Percentiles rank a stretch among this genome's conserved stretches.
phyloP scores from a whole-genome alignment of 2,797 vertebrate genomes.

The Apodemus agrarius region DNA sequence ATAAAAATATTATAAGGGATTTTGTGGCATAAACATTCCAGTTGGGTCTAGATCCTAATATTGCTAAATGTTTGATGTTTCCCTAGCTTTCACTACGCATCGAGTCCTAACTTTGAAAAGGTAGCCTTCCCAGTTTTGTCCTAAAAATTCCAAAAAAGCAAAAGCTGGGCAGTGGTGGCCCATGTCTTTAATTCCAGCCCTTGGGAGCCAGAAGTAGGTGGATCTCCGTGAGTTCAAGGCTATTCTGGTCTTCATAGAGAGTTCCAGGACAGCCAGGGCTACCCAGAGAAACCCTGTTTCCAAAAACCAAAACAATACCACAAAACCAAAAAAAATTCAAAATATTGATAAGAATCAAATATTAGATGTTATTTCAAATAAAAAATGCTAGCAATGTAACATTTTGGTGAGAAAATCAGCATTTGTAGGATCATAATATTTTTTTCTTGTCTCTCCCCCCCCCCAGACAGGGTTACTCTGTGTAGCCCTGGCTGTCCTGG shows the following conservation, averaged over 20 bases:
- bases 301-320: not conserved
- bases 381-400: conserved; percentile 38
- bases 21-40: conserved; percentile 42
- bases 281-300: not conserved
- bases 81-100: not conserved
- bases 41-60: conserved; percentile 58
- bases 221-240: not conserved
- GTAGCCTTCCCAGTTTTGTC: conserved; percentile 43
- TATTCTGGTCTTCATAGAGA: not conserved
- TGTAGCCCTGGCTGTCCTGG: no score
- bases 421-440: conserved; percentile 25
- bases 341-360: conserved; percentile 30
- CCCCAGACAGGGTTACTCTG: no score
- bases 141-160: conserved; percentile 5
- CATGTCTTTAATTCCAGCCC: not conserved
- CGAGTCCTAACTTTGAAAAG: not conserved
- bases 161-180: not conserved
- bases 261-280: not conserved
- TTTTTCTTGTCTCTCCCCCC: no score
- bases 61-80: conserved; percentile 13
- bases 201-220: not conserved
- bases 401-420: not conserved
- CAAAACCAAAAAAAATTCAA: not conserved
- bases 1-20: conserved; percentile 31
- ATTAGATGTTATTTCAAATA: conserved; percentile 29